Evolutionary conservation across 2,888 invertebrate genomes (phyloP), one percentile per base, ranked within the genome.

Genomic region (Dicycla oo): DNA sequence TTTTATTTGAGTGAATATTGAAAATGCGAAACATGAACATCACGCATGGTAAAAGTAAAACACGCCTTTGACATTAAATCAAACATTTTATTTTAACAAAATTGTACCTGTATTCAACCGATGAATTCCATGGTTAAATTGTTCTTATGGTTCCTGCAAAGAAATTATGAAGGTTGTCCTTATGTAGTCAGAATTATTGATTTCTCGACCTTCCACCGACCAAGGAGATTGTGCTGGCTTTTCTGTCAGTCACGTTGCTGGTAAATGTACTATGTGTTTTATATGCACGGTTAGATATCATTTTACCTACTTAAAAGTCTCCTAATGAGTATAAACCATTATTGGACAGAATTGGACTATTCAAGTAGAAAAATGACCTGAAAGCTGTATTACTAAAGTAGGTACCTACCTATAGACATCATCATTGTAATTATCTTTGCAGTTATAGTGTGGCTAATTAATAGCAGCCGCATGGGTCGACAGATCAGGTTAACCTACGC

Each of bases 141-240:
- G 66, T 53, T 67, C 23, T 40, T 67, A 26, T 23, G 18, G 18
- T n/a, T 56, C 74, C 80, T 79, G 73, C n/a, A 23, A 20, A 58
- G 43, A 49, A 74, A 80, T 54, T 38, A 23, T 43, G 47, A 80
- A 60, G 63, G 58, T 60, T 74, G 53, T n/a, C 13, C 56, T 30
- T 34, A 20, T 26, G 15, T 68, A 15, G 49, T n/a, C 57, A 49
- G 20, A 34, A 51, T 51, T 84, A 84, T 84, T 70, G 84, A 84
- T 84, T 69, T 53, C 20, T 69, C 43, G 63, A 84, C 71, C 68
- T 62, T 65, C 68, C 40, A 38, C 34, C 8, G n/a, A n/a, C 11
- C 51, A 69, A 62, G 61, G 67, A 67, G 47, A 26, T 53, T 13
- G 53, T n/a, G 30, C 18, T 26, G 43, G 40, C n/a, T 65, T 65